Evolutionary conservation across 2,888 invertebrate species (phyloP).

Genomic region (Calliopum simillimum): DNA sequence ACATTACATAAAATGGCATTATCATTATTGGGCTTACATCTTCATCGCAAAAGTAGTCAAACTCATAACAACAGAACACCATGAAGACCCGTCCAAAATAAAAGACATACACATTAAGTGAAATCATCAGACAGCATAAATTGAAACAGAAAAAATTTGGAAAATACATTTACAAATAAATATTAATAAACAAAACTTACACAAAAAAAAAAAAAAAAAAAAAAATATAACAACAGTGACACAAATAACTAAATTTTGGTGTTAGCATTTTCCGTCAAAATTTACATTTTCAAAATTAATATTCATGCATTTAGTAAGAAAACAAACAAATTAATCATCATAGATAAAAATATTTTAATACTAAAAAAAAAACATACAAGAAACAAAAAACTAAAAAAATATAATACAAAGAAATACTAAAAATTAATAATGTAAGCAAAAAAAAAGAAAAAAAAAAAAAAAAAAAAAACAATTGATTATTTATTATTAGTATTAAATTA

Average conservation of each 20-base stretch:
- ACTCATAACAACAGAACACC: constrained; percentile 36
- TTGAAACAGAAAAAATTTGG: constrained; percentile 14
- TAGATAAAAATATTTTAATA: constrained; percentile 29
- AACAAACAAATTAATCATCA: neutral
- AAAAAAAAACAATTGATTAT: neutral
- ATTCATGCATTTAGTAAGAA: too few species aligned
- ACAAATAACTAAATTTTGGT: neutral
- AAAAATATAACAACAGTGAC: constrained; percentile 53
- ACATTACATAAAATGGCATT: constrained; percentile 29
- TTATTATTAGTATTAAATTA: neutral
- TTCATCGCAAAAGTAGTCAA: constrained; percentile 34
- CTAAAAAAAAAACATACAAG: constrained; percentile 21
- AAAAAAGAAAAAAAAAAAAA: constrained; percentile 1
- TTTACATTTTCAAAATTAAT: constrained; percentile 23
- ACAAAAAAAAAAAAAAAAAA: constrained; percentile 37
- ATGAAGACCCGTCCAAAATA: constrained; percentile 62
- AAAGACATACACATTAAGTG: constrained; percentile 5
- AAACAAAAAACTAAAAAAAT: neutral
- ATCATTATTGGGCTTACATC: constrained; percentile 15
- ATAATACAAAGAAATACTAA: constrained; percentile 22
- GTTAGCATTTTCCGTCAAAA: constrained; percentile 23
- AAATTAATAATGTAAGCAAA: constrained; percentile 21
- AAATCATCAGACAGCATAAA: constrained; percentile 24
- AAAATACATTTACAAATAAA: constrained; percentile 28
- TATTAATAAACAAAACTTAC: constrained; percentile 23